Percentiles rank a stretch among this genome's conserved stretches.
Conservation (phyloP, 2,797 vertebrate genomes). For the Macrochelys suwanniensis region DNA sequence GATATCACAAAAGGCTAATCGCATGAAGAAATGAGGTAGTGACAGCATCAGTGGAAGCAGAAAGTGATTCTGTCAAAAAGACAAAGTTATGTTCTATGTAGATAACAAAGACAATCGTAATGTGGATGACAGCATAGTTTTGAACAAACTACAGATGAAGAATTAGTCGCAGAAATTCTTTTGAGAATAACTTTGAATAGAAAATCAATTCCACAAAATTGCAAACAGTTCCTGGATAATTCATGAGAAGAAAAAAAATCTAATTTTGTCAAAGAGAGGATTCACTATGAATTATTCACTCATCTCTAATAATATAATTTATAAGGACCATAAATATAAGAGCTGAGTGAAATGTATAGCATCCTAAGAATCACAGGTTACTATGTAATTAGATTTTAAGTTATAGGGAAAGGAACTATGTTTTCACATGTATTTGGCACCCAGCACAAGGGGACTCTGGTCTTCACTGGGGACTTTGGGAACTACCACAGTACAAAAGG, state of each 20-base stretch:
- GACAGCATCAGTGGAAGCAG: background rate
- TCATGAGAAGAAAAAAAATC: background rate
- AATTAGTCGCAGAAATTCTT: background rate
- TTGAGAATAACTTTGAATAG: rapidly evolving
- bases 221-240: rapidly evolving
- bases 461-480: background rate
- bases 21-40: background rate
- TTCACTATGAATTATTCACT: background rate
- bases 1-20: background rate
- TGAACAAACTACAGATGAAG: background rate
- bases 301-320: background rate
- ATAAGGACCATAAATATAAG: background rate
- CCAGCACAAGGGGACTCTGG: background rate
- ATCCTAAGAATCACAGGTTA: background rate
- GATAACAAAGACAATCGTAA: background rate
- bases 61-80: background rate
- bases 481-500: background rate
- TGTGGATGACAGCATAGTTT: background rate
- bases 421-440: background rate
- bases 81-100: background rate
- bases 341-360: background rate
- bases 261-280: background rate
- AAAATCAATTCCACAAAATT: background rate
- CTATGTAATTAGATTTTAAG: background rate
- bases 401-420: background rate